Conservation (phyloP, 2,797 vertebrate genomes). For the Acrossocheilus wenchowensis region DNA sequence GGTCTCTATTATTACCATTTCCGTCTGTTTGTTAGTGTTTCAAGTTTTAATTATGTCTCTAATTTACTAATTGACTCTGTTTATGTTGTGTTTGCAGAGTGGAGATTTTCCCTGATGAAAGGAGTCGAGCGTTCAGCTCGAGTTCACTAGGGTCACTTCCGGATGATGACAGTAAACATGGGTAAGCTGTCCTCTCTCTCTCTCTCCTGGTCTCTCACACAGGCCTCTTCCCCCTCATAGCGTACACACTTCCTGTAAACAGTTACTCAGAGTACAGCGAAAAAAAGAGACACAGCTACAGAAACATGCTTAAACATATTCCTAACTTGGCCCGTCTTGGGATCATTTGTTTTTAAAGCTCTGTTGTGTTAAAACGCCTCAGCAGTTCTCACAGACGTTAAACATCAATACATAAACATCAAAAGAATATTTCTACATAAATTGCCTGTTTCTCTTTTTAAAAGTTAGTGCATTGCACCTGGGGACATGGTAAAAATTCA, state of each 20-base stretch:
- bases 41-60: constrained; percentile 11
- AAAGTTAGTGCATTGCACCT: background rate
- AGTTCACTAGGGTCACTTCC: constrained; percentile 81
- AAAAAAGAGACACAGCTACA: background rate
- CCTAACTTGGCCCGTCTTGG: constrained; percentile 2
- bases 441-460: constrained; percentile 9
- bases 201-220: background rate
- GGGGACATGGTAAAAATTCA: background rate
- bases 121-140: constrained; percentile 78
- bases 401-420: constrained; percentile 14
- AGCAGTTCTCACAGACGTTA: background rate
- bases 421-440: constrained; percentile 31
- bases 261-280: constrained; percentile 29
- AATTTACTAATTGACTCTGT: constrained; percentile 37
- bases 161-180: constrained; percentile 89
- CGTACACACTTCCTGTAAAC: constrained; percentile 66
- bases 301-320: constrained; percentile 29
- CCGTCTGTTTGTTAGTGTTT: constrained; percentile 15
- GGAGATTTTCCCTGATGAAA: constrained; percentile 69
- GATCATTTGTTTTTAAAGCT: constrained; percentile 20
- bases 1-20: background rate
- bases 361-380: constrained; percentile 8
- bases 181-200: constrained; percentile 68
- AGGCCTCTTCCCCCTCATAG: background rate
- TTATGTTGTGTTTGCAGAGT: constrained; percentile 63